Percentiles rank a stretch among this genome's conserved stretches.
Conservation (phyloP, 2,797 vertebrate genomes). For the Cacajao melanocephalus region DNA sequence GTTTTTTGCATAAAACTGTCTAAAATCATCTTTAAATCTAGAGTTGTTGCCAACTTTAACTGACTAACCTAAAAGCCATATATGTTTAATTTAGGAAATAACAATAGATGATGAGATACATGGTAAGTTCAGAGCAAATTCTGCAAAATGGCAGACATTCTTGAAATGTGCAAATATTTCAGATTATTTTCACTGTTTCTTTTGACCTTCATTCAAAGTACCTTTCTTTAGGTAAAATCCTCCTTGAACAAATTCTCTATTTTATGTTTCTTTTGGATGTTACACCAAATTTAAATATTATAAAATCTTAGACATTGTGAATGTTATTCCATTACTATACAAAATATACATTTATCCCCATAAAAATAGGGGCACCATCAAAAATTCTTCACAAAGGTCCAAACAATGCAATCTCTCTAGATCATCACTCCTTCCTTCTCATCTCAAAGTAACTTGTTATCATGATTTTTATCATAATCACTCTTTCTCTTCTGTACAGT, state of each 20-base stretch:
- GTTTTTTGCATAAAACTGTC: not conserved
- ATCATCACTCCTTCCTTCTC: not conserved
- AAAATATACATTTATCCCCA: not conserved
- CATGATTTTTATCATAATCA: not conserved
- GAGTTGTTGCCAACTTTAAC: not conserved
- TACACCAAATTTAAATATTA: not conserved
- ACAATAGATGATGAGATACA: not conserved
- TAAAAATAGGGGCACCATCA: not conserved
- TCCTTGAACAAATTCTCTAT: not conserved
- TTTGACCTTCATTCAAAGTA: not conserved
- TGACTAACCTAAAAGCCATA: not conserved
- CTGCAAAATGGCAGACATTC: not conserved
- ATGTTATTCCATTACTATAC: not conserved
- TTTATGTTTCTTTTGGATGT: not conserved
- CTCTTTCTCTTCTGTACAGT: not conserved
- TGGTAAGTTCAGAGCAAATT: not conserved
- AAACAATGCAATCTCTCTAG: not conserved
- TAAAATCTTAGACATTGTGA: not conserved
- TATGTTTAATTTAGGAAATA: not conserved
- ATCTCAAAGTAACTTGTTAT: not conserved
- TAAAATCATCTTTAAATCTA: not conserved
- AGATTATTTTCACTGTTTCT: not conserved
- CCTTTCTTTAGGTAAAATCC: not conserved
- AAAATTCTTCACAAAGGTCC: not conserved
- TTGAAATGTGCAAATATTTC: not conserved